A percentile compares a stretch with the other conserved stretches of the same genome.
Evolutionary conservation across 2,888 invertebrate genomes (phyloP).

Genomic region (Endotricha flammealis): DNA sequence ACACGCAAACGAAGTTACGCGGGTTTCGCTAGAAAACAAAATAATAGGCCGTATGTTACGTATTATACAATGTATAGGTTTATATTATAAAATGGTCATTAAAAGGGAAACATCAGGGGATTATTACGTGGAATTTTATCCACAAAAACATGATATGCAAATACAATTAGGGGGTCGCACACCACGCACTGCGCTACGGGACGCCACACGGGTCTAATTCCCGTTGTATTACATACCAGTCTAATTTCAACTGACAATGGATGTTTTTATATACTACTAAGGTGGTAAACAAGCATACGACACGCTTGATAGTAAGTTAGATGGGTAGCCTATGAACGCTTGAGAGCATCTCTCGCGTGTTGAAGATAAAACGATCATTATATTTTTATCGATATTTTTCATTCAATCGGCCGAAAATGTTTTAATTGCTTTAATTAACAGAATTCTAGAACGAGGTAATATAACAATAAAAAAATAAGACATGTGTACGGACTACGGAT

Average conservation of each 20-base stretch:
- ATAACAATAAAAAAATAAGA: not conserved
- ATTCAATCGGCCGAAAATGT: not conserved
- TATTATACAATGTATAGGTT: no score
- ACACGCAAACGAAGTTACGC: no score
- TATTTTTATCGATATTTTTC: not conserved
- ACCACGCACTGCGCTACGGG: not conserved
- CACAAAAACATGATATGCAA: constrained; percentile 3
- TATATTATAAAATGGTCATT: not conserved
- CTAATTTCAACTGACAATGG: constrained; percentile 1
- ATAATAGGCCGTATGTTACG: no score
- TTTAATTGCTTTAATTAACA: not conserved
- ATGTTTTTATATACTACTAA: no score
- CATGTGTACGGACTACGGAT: no score
- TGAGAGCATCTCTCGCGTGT: no score
- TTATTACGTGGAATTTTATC: not conserved
- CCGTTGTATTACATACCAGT: not conserved
- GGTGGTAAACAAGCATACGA: no score
- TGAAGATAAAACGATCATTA: no score
- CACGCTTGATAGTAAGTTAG: no score
- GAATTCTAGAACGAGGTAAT: not conserved
- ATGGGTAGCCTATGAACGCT: no score
- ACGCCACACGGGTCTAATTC: not conserved
- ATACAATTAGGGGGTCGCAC: not conserved
- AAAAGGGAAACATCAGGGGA: not conserved
- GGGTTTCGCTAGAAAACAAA: no score